Evolutionary conservation across 2,888 invertebrate species (phyloP), one percentile per base, ranked within the genome.

Genomic region (Apoda limacodes): DNA sequence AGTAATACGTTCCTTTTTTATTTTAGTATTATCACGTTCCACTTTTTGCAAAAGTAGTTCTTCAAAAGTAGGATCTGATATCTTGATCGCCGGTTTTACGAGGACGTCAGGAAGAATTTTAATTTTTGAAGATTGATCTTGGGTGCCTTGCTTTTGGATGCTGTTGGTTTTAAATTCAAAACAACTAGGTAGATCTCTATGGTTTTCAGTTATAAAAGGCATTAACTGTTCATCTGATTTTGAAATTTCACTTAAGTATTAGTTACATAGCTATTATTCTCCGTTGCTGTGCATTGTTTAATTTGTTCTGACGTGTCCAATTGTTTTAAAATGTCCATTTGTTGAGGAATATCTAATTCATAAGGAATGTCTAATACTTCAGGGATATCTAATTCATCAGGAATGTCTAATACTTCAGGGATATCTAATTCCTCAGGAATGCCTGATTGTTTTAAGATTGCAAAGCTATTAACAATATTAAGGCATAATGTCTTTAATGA

Each of bases 11-110:
- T 33, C 37, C 36, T 46, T 34, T 35, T 35, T 7, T 36, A 24
- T 13, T 22, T 35, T 29, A 26, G 19, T 34, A 42, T 42, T 34
- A 22, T 42, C 41, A 29, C 31, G 11, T 33, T 42, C 42, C 17
- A 46, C 30, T 33, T 44, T 40, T 30, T 31, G 22, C 12, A 46
- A 35, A 28, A 44, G 41, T 9, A 46, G 32, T 32, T 46, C 41
- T 42, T 43, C 42, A 34, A 44, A 43, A 22, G 19, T 32, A 32
- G 27, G 29, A 23, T 32, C 26, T 22, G 15, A n/a, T n/a, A n/a
- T n/a, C n/a, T n/a, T n/a, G n/a, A n/a, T n/a, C n/a, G n/a, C n/a
- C n/a, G n/a, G n/a, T n/a, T n/a, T n/a, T n/a, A n/a, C n/a, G n/a
- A n/a, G n/a, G n/a, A n/a, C n/a, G n/a, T n/a, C n/a, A n/a, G n/a